Evolutionary conservation across 2,888 invertebrate genomes (phyloP), one percentile per base, ranked within the genome.

Genomic region (Lysandra bellargus): DNA sequence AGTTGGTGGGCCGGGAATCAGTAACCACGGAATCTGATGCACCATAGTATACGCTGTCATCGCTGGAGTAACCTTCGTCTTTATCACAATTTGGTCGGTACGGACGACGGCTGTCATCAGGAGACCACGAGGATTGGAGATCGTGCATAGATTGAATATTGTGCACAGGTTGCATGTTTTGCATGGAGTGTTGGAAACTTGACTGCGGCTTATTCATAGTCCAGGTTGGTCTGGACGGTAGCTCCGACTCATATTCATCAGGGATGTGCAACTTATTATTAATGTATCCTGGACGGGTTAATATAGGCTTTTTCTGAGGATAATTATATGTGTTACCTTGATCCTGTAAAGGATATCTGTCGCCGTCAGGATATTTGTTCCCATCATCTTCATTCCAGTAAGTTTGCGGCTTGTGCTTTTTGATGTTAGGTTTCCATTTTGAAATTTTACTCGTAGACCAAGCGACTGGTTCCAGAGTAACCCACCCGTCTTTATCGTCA

Each of bases 371-470:
- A 81, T 85, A 89, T 81, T 89, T 86, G 33, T 82, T 83, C 76
- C 92, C 88, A 6, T 91, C 90, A 60, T 95, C 90, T 79, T 93
- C 91, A 78, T 89, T 90, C 92, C 93, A 94, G 79, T 91, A 88
- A 84, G 88, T 89, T 30, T 69, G 69, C 12, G 91, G 92, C 84
- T 95, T 94, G 85, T 95, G 95, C 80, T 95, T 92, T 82, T 95
- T 95, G 9, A 95, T 91, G 82, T 96, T 96, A 0, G 96, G 96
- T 86, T 97, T 96, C 97, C 97, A 97, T 88, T 97, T 97, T 1
- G 97, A 97, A 82, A 97, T 96, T 90, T 97, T 97, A 83, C 97
- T 97, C 14, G 96, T 95, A 0, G 97, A 97, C 97, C 97, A 97
- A 0, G 97, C 97, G 4, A 97, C 95, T 4, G 96, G 97, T 83